These are phyloP conservation scores for Indri indri DNA, from an alignment of 2,113 vertebrate species.

Conservation along the genomic window DNA sequence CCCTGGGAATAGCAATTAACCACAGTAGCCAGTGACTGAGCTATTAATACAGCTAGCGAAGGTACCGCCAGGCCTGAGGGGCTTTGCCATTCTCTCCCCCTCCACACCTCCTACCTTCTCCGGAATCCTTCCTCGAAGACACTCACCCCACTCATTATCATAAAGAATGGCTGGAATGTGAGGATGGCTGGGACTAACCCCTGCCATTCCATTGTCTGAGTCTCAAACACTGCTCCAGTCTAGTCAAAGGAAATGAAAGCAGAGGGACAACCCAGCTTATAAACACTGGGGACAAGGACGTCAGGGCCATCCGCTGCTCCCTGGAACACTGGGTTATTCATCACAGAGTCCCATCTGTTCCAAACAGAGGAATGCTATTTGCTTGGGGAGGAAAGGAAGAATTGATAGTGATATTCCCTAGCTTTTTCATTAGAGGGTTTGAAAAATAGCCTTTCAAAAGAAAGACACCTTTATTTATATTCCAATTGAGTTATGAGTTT, in stretches of 20 bases:
- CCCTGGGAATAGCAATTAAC: slow-evolving; percentile 42
- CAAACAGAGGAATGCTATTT: slow-evolving; percentile 18
- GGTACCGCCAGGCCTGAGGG: slow-evolving; percentile 12
- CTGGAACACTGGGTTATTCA: slow-evolving; percentile 49
- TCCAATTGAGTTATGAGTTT: slow-evolving; percentile 56
- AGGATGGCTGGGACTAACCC: slow-evolving; percentile 57
- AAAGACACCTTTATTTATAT: slow-evolving; percentile 69
- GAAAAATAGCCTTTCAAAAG: slow-evolving; percentile 68
- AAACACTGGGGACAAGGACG: slow-evolving; percentile 21
- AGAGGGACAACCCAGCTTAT: not conserved
- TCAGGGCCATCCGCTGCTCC: not conserved
- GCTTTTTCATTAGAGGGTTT: slow-evolving; percentile 55
- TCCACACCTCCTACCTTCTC: not conserved
- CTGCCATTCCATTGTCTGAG: slow-evolving; percentile 31
- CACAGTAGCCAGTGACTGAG: not conserved
- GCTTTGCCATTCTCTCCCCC: slow-evolving; percentile 44
- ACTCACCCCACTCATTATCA: slow-evolving; percentile 23
- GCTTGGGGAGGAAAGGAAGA: slow-evolving; percentile 55
- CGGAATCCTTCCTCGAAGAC: slow-evolving; percentile 44
- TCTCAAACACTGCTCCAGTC: slow-evolving; percentile 27
- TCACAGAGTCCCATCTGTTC: slow-evolving; percentile 61
- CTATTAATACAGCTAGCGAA: slow-evolving; percentile 56
- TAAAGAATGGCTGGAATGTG: slow-evolving; percentile 80
- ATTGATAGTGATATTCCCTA: slow-evolving; percentile 58
- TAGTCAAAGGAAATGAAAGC: slow-evolving; percentile 30